phyloP scores from a whole-genome alignment of 2,113 vertebrate species.

The Oreocharis arfaki region DNA sequence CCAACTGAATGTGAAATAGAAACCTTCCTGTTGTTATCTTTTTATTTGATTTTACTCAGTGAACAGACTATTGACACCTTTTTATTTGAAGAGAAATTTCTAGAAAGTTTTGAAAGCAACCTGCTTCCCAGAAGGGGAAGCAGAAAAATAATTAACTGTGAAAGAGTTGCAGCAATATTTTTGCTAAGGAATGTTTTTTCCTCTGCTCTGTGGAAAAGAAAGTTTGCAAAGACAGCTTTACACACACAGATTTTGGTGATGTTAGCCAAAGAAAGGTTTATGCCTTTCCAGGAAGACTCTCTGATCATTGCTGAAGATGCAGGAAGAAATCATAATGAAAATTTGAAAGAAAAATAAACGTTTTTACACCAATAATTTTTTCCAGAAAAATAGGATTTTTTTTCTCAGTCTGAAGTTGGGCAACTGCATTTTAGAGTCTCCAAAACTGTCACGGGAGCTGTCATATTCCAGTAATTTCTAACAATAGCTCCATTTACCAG shows the following conservation, averaged over 20 bases:
- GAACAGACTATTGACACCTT: neutral
- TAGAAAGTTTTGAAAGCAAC: neutral
- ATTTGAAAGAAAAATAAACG: neutral
- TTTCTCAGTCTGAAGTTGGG: neutral
- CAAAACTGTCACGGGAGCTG: neutral
- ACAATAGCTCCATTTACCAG: neutral
- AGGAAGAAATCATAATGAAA: neutral
- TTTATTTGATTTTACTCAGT: neutral
- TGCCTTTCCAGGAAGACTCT: neutral
- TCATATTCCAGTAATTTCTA: neutral
- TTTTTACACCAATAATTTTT: neutral
- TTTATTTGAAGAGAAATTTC: neutral
- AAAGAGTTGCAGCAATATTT: neutral
- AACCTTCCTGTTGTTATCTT: neutral
- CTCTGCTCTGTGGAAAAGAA: neutral
- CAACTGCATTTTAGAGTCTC: neutral
- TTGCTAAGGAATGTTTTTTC: neutral
- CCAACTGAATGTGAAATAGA: neutral
- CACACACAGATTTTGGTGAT: neutral
- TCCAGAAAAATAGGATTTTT: neutral
- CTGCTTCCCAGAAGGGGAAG: neutral
- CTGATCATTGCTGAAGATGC: neutral
- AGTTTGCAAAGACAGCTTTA: neutral
- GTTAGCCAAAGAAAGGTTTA: neutral
- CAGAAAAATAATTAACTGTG: neutral